Base-by-base conservation (phyloP, 2,113 vertebrate species). In the Sciurus niger region DNA sequence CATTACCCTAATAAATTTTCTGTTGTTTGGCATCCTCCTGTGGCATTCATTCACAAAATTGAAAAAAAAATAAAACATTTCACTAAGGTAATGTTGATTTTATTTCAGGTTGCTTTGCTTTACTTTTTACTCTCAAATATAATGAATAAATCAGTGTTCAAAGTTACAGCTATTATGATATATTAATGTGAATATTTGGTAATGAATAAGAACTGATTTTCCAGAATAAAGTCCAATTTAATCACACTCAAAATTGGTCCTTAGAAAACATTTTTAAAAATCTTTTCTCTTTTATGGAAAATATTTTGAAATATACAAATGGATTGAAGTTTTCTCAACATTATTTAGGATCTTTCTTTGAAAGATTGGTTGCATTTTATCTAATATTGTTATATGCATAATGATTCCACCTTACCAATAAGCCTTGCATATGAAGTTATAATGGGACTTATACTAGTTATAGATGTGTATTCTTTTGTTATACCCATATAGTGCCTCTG, bases 51-150 rank as follows among this genome's bases (percentile, higher is more conserved):
- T 96, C 91, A 90, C 68, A 70, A 82, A 80, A 87, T 4, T 72
- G 83, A 96, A 94, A 82, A 78, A 93, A 83, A 83, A 85, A 89
- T 68, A 93, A 51, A 80, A 92, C 58, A 34, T 67, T 92, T 96
- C 70, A 80, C 30, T 9, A 67, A 94, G n/a, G 84, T 11, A 93
- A 77, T 51, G 20, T 28, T 94, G 84, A 74, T 43, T 93, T 95
- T 92, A 65, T 87, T 93, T 95, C 84, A 78, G 32, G 22, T 86
- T 89, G 37, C 72, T 58, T 80, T 58, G 37, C 72, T 58, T 80
- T 58, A 43, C 72, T 93, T 90, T 89, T 84, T 78, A 65, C 34
- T 89, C 65, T 92, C 83, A 87, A 89, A 72, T 84, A 60, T 48
- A 97, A 77, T 68, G 55, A 94, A 84, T 74, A 95, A 90, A 89